Base-by-base conservation (phyloP, 2,888 invertebrate genomes). In the Subacronicta megacephala region DNA sequence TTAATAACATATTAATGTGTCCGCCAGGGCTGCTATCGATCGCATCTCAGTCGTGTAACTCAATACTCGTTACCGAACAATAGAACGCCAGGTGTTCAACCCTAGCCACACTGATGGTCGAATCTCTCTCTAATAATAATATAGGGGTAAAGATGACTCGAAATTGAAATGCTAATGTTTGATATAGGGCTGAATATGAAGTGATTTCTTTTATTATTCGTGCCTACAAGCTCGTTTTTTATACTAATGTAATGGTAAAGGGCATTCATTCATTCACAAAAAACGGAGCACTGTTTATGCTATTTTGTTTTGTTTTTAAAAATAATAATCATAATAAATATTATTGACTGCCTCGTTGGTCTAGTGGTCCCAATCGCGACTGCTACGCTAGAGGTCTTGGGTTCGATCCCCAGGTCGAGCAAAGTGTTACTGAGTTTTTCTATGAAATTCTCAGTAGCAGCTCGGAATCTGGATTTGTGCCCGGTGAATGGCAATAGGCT, bases 41-140 rank as follows among this genome's bases (percentile, higher is more conserved):
- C 73, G 62, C 41, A 57, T 59, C 62, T 42, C 26, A 46, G 42
- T 52, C 17, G 44, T 46, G 74, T 76, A 70, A 77, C 65, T 68
- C 68, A 57, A 76, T 76, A 70, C 75, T 77, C 72, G 77, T 67
- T 65, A 61, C 60, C 31, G 68, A 72, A 76, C 76, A 76, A 76
- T 56, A 41, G 62, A 51, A 40, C 46, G 68, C 76, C 76, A 76
- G 77, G 76, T 76, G 76, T 75, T 46, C 72, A 74, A 72, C 72
- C 76, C 75, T 70, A 62, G 53, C 60, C 35, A 7, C 40, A 46
- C 67, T 50, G 69, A 60, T 69, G 66, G 62, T 45, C 66, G 69
- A 62, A 60, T 53, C 62, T 62, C 68, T 56, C 63, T 61, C 61
- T 62, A 72, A 52, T 63, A 69, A 72, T 76, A 76, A 77, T 42